Conservation (phyloP, 2,888 invertebrate species). For the Syrista parreyssii region DNA sequence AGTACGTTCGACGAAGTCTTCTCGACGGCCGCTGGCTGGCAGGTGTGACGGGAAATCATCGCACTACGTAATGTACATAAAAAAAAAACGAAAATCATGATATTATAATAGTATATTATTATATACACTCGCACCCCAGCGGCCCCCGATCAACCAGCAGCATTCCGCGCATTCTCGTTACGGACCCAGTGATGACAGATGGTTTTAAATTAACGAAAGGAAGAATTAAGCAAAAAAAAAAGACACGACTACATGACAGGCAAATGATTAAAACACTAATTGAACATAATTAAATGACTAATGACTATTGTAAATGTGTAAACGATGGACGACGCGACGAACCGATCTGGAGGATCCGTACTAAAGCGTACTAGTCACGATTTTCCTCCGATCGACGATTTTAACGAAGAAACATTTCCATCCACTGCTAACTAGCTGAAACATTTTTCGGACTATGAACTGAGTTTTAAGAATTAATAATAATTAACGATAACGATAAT, state of each 20-base stretch:
- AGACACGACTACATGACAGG: conserved; percentile 2
- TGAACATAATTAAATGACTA: conserved; percentile 15
- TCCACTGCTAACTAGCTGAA: conserved; percentile 52
- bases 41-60: conserved; percentile 36
- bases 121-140: conserved; percentile 48
- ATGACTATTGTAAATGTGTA: conserved; percentile 24
- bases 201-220: conserved; percentile 33
- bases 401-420: conserved; percentile 54
- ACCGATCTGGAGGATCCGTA: neutral
- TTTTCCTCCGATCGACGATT: conserved; percentile 12
- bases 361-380: neutral
- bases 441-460: conserved; percentile 8
- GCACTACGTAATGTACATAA: conserved; percentile 49
- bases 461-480: conserved; percentile 40
- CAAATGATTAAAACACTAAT: conserved; percentile 7
- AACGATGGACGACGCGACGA: conserved; percentile 9
- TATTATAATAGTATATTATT: conserved; percentile 56
- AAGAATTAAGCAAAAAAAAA: conserved; percentile 24
- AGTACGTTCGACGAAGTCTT: conserved; percentile 49
- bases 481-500: conserved; percentile 38
- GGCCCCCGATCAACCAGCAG: conserved; percentile 18
- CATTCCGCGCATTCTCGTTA: neutral
- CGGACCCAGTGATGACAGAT: neutral
- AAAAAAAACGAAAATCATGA: conserved; percentile 48
- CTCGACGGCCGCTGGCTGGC: conserved; percentile 52